Conservation (phyloP, 2,113 vertebrate species). For the Psammodynastes pulverulentus region DNA sequence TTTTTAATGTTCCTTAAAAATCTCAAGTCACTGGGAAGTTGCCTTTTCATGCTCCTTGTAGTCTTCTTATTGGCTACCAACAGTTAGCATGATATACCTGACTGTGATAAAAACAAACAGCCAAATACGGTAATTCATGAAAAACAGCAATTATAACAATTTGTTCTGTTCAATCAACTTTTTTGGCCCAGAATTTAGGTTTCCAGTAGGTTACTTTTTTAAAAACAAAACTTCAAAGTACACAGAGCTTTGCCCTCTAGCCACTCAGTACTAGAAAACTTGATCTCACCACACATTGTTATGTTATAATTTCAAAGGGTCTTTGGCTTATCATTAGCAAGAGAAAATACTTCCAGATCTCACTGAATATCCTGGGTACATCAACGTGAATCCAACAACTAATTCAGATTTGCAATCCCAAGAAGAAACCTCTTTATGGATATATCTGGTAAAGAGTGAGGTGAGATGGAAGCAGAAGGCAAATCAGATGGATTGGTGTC, state of each 20-base stretch:
- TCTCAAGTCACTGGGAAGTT: not conserved
- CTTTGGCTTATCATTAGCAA: not conserved
- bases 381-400: not conserved
- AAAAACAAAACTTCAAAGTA: not conserved
- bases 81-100: not conserved
- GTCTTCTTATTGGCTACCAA: too few species aligned
- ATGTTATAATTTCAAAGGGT: too few species aligned
- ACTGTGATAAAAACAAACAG: not conserved
- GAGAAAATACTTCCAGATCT: not conserved
- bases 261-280: not conserved
- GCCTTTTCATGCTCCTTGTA: not conserved
- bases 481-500: not conserved
- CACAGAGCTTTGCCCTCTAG: not conserved
- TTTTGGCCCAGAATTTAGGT: not conserved
- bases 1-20: not conserved
- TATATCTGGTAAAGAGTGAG: not conserved
- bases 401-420: not conserved
- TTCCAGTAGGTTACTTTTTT: not conserved
- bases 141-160: not conserved
- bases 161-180: not conserved
- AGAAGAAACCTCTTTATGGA: not conserved
- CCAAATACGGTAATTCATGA: not conserved
- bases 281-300: not conserved
- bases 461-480: not conserved
- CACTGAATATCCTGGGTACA: not conserved